Base-by-base conservation (phyloP, 1,140 invertebrate genomes). In the Aleiodes sp. region DNA sequence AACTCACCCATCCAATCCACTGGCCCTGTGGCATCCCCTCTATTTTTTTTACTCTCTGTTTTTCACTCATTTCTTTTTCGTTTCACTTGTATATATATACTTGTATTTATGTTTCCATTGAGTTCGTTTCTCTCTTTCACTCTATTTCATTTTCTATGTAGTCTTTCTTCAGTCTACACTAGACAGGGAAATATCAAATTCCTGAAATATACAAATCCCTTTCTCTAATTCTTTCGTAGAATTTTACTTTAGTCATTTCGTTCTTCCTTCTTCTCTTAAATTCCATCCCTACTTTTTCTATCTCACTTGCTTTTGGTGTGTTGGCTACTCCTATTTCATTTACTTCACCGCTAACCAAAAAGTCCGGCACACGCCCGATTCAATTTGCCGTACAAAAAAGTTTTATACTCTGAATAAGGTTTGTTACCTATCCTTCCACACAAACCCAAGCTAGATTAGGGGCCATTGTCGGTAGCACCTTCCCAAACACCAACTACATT, bases 311-410 rank as follows among this genome's bases (percentile, higher is more conserved):
- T 16, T 1, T 1, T 12, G 63, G 2, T 9, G 12, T 35, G 31
- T 35, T 35, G 10, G 31, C 31, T 10, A 35, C 39, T 12, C 19
- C 39, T 16, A 14, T 16, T 3, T n/a, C 35, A 39, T 39, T n/a
- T n/a, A 39, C 35, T 39, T n/a, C 35, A 39, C 6, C 39, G 4
- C 12, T 4, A 43, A 43, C 39, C 12, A 43, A 43, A 43, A 43
- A 43, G 39, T 33, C 35, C 43, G 63, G 24, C 62, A 31, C 68
- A 63, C 69, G 66, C 62, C 35, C 68, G 70, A 80, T 80, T 80
- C 76, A 79, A 80, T 80, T 80, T 78, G 75, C 70, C 70, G 65
- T 43, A 43, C 65, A 72, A 69, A 65, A 78, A 80, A 75, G 61
- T 79, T 78, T 77, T 75, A 70, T 61, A 64, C 26, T 68, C 68